Conservation (phyloP, 2,797 vertebrate species). For the Thunnus albacares region DNA sequence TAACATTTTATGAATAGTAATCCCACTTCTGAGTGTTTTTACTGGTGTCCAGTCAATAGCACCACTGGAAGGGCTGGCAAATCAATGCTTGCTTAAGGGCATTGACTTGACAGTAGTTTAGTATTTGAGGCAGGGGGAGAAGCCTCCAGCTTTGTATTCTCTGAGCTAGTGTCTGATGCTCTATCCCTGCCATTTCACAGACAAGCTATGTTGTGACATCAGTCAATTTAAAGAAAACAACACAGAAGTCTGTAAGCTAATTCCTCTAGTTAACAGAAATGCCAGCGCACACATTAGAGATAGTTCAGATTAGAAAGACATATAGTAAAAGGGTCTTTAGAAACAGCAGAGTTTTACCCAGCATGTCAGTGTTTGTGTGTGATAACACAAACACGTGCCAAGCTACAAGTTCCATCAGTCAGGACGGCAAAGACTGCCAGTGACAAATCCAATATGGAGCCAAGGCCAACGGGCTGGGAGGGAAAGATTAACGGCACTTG, state of each 20-base stretch:
- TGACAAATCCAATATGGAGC: constrained; percentile 52
- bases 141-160: not conserved
- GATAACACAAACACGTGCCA: constrained; percentile 54
- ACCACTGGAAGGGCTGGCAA: not conserved
- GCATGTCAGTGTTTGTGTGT: constrained; percentile 26
- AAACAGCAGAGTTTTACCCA: constrained; percentile 4
- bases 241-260: constrained; percentile 7
- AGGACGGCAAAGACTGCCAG: constrained; percentile 18
- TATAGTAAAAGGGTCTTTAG: not conserved
- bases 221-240: constrained; percentile 26
- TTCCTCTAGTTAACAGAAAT: constrained; percentile 24
- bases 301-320: constrained; percentile 34
- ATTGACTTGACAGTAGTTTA: not conserved
- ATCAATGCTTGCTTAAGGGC: not conserved
- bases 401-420: constrained; percentile 53
- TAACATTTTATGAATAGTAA: not conserved
- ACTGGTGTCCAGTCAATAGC: not conserved
- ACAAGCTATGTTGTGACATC: not conserved
- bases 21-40: not conserved
- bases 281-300: not conserved
- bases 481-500: constrained; percentile 46
- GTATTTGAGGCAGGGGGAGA: too few relatives aligned
- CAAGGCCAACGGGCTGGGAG: constrained; percentile 31
- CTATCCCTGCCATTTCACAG: not conserved
- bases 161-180: not conserved